Conservation (phyloP, 2,797 vertebrate genomes). For the Urophycis tenuis region DNA sequence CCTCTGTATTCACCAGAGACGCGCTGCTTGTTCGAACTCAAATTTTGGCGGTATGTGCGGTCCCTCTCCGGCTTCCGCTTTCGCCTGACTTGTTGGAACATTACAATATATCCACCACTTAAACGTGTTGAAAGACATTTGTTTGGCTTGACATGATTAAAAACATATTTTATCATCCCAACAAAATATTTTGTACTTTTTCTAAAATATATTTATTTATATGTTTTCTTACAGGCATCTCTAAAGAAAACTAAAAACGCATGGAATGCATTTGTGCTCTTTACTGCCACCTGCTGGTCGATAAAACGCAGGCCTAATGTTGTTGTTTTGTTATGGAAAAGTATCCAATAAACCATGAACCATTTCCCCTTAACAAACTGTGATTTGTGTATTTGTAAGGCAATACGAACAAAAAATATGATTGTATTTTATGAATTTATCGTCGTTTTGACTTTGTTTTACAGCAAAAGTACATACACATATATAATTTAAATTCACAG, state of each 20-base stretch:
- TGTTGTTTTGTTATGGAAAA: background rate
- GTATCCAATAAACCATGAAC: background rate
- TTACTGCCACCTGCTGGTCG: slow-evolving; percentile 19
- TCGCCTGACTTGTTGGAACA: slow-evolving; percentile 25
- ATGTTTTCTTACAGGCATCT: slow-evolving; percentile 43
- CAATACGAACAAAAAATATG: background rate
- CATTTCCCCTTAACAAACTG: background rate
- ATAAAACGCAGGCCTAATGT: background rate
- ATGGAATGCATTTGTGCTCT: fast-evolving
- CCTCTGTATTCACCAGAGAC: background rate
- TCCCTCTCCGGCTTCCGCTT: background rate
- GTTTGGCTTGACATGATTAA: fast-evolving
- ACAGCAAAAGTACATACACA: background rate
- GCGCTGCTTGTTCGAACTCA: slow-evolving; percentile 43
- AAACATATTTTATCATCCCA: fast-evolving
- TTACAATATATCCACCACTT: background rate
- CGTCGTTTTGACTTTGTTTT: background rate
- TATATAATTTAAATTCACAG: slow-evolving; percentile 10
- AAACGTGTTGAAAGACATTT: background rate
- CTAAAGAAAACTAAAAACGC: slow-evolving; percentile 13
- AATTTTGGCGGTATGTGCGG: slow-evolving; percentile 71
- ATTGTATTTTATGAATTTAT: background rate
- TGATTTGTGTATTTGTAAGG: background rate
- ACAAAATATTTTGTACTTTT: fast-evolving
- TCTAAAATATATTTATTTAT: fast-evolving